These are phyloP conservation scores for Fulica atra DNA, from an alignment of 2,113 vertebrate genomes.

Conservation along the genomic window DNA sequence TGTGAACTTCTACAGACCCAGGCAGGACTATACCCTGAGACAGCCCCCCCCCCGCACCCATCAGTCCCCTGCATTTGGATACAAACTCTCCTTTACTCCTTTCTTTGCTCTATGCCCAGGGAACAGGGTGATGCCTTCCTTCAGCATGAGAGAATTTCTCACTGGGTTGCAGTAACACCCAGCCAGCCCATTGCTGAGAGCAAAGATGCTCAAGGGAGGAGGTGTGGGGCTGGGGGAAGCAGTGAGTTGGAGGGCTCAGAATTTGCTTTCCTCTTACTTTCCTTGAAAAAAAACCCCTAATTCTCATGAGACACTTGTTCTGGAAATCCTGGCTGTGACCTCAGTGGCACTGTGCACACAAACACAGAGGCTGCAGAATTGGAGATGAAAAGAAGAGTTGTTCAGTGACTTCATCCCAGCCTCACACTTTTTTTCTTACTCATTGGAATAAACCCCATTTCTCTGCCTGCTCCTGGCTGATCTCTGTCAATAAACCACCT, in stretches of 20 bases:
- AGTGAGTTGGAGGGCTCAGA: neutral
- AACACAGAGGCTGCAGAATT: neutral
- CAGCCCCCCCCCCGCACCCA: neutral
- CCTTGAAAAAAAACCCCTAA: neutral
- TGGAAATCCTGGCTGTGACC: neutral
- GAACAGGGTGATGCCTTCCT: neutral
- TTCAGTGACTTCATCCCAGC: neutral
- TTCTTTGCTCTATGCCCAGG: neutral
- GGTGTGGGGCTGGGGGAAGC: neutral
- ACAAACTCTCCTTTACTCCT: neutral
- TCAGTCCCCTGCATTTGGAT: neutral
- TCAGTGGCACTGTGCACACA: neutral
- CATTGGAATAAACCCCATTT: neutral
- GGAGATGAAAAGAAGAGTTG: neutral
- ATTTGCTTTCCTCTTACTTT: neutral
- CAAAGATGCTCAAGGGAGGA: neutral
- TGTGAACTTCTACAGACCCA: neutral
- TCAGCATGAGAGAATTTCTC: neutral
- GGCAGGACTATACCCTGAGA: too few relatives aligned
- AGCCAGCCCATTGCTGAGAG: neutral
- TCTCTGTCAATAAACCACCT: neutral
- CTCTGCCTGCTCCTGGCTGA: neutral
- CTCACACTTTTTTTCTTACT: neutral
- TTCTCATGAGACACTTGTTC: neutral
- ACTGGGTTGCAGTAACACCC: neutral